Evolutionary conservation across 1,140 invertebrate genomes (phyloP).

Genomic region (Heliconius himera): DNA sequence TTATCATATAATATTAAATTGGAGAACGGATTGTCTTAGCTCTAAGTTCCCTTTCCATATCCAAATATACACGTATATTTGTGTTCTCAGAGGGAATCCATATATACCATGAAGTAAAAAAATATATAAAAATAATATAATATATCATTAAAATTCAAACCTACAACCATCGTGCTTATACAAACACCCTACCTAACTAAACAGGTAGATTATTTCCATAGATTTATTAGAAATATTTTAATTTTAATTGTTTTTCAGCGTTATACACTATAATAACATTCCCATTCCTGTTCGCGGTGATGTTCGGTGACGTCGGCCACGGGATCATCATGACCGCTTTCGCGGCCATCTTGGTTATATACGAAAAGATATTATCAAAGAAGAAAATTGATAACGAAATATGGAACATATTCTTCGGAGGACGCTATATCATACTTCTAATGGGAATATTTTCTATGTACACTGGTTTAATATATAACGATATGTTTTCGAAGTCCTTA

Average conservation of each 20-base stretch:
- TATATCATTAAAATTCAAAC: too few species aligned
- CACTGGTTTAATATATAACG: conserved; percentile 93
- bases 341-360: conserved; percentile 84
- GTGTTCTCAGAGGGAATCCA: too few species aligned
- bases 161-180: too few species aligned
- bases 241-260: conserved; percentile 56
- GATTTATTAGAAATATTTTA: too few species aligned
- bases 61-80: too few species aligned
- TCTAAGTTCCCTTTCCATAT: too few species aligned
- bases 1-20: too few species aligned
- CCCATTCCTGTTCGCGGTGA: conserved; percentile 89
- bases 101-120: too few species aligned
- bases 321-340: conserved; percentile 85
- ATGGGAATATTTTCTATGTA: conserved; percentile 94
- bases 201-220: too few species aligned
- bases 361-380: conserved; percentile 82
- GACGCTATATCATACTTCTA: conserved; percentile 91
- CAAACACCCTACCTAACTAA: too few species aligned
- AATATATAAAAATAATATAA: too few species aligned
- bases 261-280: conserved; percentile 90
- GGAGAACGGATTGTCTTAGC: too few species aligned
- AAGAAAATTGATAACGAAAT: conserved; percentile 85
- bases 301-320: conserved; percentile 90
- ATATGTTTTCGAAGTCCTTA: conserved; percentile 90
- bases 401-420: conserved; percentile 91